Evolutionary conservation across 2,113 vertebrate species (phyloP).

Genomic region (Meleagris gallopavo): DNA sequence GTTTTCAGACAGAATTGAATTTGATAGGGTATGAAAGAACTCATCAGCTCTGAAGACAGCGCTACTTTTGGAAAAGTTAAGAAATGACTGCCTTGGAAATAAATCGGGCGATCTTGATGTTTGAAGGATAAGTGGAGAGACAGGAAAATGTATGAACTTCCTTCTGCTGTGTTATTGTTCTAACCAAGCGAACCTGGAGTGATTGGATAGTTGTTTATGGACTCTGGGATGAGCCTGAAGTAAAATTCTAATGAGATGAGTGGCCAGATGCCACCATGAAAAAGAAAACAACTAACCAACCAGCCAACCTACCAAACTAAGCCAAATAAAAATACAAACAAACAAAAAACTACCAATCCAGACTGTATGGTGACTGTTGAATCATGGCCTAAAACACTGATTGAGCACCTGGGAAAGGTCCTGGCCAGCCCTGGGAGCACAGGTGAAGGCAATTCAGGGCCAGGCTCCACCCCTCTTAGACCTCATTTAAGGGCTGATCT

Average conservation of each 20-base stretch:
- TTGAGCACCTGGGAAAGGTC: no score
- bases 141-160: not conserved
- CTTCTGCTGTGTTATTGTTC: not conserved
- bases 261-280: not conserved
- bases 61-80: not conserved
- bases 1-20: not conserved
- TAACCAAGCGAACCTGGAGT: not conserved
- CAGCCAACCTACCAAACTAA: not conserved
- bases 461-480: no score
- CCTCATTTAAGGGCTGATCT: no score
- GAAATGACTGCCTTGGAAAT: not conserved
- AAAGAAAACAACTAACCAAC: not conserved
- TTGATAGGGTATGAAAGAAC: not conserved
- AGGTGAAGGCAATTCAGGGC: no score
- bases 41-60: not conserved
- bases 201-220: not conserved
- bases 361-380: no score
- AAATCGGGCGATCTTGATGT: not conserved
- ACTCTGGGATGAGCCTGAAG: not conserved
- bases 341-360: no score
- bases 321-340: no score
- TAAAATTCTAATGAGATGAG: not conserved
- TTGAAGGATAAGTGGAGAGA: not conserved
- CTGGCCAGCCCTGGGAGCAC: no score
- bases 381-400: no score